Conservation (phyloP, 2,888 invertebrate genomes). For the Mycalesis mineus region DNA sequence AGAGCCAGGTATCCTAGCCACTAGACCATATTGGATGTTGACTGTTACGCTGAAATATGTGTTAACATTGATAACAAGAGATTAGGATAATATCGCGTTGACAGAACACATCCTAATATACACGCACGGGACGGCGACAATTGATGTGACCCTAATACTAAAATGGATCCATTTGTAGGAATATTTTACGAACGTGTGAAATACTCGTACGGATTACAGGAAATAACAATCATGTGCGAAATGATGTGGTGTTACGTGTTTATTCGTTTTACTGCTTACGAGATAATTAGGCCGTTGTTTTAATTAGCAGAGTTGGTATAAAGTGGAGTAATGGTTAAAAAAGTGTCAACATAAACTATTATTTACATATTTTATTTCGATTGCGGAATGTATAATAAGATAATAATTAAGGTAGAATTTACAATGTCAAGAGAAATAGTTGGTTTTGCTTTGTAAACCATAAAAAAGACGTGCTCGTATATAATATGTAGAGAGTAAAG, state of each 20-base stretch:
- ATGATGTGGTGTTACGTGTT: neutral
- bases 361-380: too few relatives aligned
- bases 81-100: conserved; percentile 20
- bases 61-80: neutral
- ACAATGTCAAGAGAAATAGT: too few relatives aligned
- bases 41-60: neutral
- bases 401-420: neutral
- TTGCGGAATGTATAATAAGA: neutral
- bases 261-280: conserved; percentile 5
- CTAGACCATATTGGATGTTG: conserved; percentile 25
- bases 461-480: too few relatives aligned
- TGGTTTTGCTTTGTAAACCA: too few relatives aligned
- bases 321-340: too few relatives aligned
- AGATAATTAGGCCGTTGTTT: neutral
- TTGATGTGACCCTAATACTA: conserved; percentile 48
- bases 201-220: conserved; percentile 44
- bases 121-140: conserved; percentile 25
- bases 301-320: neutral
- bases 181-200: conserved; percentile 48
- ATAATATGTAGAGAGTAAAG: too few relatives aligned
- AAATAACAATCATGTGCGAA: conserved; percentile 33
- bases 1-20: conserved; percentile 29
- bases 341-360: too few relatives aligned
- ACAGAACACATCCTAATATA: conserved; percentile 30
- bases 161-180: conserved; percentile 43